A percentile compares a stretch with the other conserved stretches of the same genome.
phyloP scores from a whole-genome alignment of 2,888 invertebrate species.

The Eristalis intricaria region DNA sequence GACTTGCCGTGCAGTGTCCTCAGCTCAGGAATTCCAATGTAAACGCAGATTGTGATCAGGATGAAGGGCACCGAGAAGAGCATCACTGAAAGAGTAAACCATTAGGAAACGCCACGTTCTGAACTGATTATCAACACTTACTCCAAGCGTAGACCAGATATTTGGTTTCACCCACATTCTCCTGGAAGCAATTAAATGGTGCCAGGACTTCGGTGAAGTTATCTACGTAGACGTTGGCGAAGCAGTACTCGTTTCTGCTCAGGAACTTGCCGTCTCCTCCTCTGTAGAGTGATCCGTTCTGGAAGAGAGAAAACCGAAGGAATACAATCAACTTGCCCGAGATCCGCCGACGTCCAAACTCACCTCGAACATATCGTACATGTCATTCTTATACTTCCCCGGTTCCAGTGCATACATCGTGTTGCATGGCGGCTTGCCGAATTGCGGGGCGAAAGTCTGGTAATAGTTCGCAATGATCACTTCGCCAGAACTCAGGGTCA shows the following conservation, averaged over 20 bases:
- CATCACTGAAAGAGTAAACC: constrained; percentile 83
- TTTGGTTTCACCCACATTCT: constrained; percentile 65
- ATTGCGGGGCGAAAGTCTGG: constrained; percentile 75
- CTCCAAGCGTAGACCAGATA: constrained; percentile 78
- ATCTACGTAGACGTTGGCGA: constrained; percentile 74
- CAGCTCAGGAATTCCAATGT: constrained; percentile 87
- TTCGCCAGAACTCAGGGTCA: constrained; percentile 74
- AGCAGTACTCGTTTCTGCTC: constrained; percentile 76
- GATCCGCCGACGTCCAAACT: constrained; percentile 3
- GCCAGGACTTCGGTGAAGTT: constrained; percentile 74
- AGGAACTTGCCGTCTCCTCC: constrained; percentile 74
- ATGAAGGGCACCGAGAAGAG: constrained; percentile 89
- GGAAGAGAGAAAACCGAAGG: neutral
- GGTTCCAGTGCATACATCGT: constrained; percentile 75
- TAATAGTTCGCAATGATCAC: constrained; percentile 72
- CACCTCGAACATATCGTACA: constrained; percentile 75
- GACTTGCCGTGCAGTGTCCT: constrained; percentile 90
- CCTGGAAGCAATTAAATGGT: constrained; percentile 77
- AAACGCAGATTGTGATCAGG: constrained; percentile 87
- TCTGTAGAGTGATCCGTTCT: constrained; percentile 78
- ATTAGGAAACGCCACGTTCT: neutral
- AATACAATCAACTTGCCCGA: no score
- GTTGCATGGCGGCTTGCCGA: constrained; percentile 75
- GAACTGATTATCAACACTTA: constrained; percentile 61
- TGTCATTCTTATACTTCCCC: constrained; percentile 70